Conservation (phyloP, 23 tunicate genomes). For the Pegea sp. region DNA sequence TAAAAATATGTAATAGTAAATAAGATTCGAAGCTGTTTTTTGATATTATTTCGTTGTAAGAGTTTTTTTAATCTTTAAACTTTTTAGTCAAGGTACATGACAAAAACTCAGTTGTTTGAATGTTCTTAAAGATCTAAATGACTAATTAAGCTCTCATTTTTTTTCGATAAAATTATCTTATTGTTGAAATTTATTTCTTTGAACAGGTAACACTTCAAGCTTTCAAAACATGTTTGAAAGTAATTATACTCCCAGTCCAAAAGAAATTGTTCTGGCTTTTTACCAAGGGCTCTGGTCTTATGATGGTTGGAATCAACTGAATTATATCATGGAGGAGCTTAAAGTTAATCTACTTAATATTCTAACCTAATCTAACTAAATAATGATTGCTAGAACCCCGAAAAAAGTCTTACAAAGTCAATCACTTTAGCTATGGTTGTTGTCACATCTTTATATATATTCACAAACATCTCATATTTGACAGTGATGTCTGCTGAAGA, state of each 20-base stretch:
- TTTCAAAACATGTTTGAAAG: conserved; percentile 37
- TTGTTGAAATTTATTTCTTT: too few species aligned
- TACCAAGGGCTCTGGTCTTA: conserved; percentile 91
- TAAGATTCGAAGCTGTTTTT: too few species aligned
- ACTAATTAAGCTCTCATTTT: too few species aligned
- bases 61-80: too few species aligned
- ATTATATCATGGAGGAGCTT: conserved; percentile 68
- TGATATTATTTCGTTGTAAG: too few species aligned
- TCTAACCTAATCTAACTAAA: too few species aligned
- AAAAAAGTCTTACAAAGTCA: conserved; percentile 64
- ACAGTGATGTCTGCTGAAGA: conserved; percentile 47
- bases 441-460: conserved; percentile 52
- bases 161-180: too few species aligned
- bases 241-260: conserved; percentile 25
- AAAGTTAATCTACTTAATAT: conserved; percentile 37
- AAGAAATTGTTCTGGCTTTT: conserved; percentile 45
- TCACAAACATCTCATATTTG: conserved; percentile 58
- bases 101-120: too few species aligned
- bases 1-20: too few species aligned
- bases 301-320: conserved; percentile 94
- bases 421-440: conserved; percentile 43
- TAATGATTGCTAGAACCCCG: conserved; percentile 52
- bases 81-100: too few species aligned
- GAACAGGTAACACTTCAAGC: conserved; percentile 31
- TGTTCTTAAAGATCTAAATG: too few species aligned